Conservation (phyloP, 2,888 invertebrate genomes). For the Dynastes hyllus region DNA sequence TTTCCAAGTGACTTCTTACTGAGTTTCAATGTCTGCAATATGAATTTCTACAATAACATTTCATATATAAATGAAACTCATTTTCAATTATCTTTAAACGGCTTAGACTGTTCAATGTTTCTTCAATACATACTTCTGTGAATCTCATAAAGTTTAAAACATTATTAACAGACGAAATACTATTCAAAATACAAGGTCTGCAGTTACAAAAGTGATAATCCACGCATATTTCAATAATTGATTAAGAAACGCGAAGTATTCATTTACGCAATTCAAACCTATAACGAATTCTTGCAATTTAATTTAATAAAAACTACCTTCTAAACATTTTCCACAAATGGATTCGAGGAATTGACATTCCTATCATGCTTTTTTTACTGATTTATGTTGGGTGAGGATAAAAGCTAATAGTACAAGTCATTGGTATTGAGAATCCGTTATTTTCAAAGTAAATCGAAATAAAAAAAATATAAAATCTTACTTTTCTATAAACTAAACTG, state of each 20-base stretch:
- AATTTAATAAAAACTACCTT: slow-evolving; percentile 5
- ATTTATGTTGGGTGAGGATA: no score
- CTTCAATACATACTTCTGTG: no score
- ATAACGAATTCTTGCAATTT: slow-evolving; percentile 15
- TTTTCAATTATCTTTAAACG: no score
- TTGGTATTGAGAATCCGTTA: background rate
- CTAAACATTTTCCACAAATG: background rate
- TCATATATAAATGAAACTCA: no score
- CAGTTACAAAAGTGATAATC: no score
- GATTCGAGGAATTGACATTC: background rate
- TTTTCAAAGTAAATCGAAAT: background rate
- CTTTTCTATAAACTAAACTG: slow-evolving; percentile 88
- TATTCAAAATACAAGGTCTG: no score
- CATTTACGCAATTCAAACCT: background rate
- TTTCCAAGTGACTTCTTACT: slow-evolving; percentile 83
- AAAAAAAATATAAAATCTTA: slow-evolving; percentile 54
- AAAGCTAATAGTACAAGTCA: background rate
- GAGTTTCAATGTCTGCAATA: slow-evolving; percentile 74
- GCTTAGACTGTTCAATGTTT: no score
- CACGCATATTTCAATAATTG: no score
- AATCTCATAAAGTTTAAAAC: no score
- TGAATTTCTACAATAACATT: background rate
- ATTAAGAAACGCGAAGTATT: background rate
- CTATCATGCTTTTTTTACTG: background rate
- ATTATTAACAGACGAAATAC: no score